Conservation (phyloP, 2,113 vertebrate genomes). For the Ptychochromis oligacanthus region DNA sequence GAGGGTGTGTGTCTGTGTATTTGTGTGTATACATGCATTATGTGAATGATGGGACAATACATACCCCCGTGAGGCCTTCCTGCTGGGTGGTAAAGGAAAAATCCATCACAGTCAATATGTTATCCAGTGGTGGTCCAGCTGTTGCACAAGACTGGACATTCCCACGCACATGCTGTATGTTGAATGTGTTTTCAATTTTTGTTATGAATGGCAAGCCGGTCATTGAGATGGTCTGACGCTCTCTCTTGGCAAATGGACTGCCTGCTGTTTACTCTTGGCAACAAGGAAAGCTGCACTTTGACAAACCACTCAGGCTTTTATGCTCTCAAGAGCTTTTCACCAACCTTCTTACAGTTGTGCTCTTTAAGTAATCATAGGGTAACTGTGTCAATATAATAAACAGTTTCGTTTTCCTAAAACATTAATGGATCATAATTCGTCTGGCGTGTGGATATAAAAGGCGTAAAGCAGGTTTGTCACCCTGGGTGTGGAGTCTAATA, state of each 20-base stretch:
- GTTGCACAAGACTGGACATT: background rate
- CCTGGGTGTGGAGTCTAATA: background rate
- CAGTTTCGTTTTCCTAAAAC: background rate
- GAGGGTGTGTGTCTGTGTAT: background rate
- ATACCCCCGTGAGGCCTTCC: background rate
- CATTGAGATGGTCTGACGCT: background rate
- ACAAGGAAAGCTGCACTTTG: conserved; percentile 26
- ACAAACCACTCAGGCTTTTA: conserved; percentile 26
- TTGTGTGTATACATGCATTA: background rate
- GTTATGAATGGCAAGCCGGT: conserved; percentile 1
- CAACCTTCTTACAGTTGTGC: background rate
- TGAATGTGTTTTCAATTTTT: background rate
- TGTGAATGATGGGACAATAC: conserved; percentile 12
- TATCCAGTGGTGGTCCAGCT: conserved; percentile 25
- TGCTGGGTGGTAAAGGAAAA: conserved; percentile 29
- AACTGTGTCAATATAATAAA: conserved; percentile 30
- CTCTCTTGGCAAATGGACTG: conserved; percentile 7
- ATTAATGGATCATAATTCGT: background rate
- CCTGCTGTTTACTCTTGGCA: conserved; percentile 43
- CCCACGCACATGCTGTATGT: background rate
- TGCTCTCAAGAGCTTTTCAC: conserved; percentile 18
- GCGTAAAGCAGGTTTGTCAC: background rate
- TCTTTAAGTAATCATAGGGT: background rate
- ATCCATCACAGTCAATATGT: conserved; percentile 1
- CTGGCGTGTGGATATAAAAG: background rate